Conservation (phyloP, 2,797 vertebrate genomes). For the Hydrolagus colliei region DNA sequence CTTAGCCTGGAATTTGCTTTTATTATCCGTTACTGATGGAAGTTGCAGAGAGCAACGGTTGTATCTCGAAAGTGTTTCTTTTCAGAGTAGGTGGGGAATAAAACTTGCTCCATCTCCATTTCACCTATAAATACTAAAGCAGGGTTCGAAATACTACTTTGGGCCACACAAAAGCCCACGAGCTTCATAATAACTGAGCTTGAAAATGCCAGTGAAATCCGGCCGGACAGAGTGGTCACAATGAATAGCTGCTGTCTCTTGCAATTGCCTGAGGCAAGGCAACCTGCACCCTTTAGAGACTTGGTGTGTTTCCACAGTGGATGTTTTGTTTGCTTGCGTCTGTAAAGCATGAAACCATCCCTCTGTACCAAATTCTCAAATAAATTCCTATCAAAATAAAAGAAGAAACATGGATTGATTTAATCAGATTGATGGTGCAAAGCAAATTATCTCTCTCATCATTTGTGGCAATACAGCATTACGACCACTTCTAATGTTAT, state of each 20-base stretch:
- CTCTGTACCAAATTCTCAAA: neutral
- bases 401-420: neutral
- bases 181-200: neutral
- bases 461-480: neutral
- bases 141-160: constrained; percentile 22
- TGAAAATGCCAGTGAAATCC: neutral
- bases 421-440: neutral
- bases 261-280: neutral
- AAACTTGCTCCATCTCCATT: constrained; percentile 29
- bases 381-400: too few species aligned
- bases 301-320: neutral
- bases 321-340: neutral
- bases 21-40: neutral
- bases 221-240: neutral
- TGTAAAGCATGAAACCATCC: neutral
- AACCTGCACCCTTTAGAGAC: neutral
- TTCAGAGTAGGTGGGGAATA: neutral
- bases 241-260: neutral
- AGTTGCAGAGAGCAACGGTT: neutral
- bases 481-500: neutral
- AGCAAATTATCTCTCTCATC: neutral
- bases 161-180: neutral
- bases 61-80: neutral
- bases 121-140: constrained; percentile 21
- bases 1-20: neutral